Evolutionary conservation across 1,140 invertebrate species (phyloP), one percentile per base, ranked within the genome.

Genomic region (Copidosoma floridanum): DNA sequence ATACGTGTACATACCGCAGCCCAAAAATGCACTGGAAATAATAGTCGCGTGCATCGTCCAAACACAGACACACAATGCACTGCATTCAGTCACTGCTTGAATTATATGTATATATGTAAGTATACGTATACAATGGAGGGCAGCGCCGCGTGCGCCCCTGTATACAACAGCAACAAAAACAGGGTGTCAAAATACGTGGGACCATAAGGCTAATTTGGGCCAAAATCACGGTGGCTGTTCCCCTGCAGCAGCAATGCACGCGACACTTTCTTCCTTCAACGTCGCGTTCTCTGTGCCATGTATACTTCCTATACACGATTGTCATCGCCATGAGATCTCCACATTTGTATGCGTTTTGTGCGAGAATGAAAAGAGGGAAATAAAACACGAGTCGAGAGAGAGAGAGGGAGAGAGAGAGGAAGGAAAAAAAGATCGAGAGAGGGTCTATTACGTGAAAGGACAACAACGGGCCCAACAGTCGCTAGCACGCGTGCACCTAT

Each of bases 191-290:
- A 79, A 77, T 78, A 77, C 74, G 63, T 58, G 40, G 71, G 55
- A n/a, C 74, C 76, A 77, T 76, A 77, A 72, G 76, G 77, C 76
- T 79, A 79, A 79, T 79, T 79, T 77, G 66, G 29, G 62, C 66
- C 55, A 65, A 65, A 62, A 68, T 66, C 65, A 63, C 65, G 66
- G n/a, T n/a, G n/a, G n/a, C n/a, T n/a, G n/a, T 66, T 64, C 56
- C 65, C 65, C 41, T 37, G 56, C 51, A 8, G 61, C 65, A 66
- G 58, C 65, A 65, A 62, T 38, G 61, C 52, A 56, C 63, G 55
- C 64, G 21, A 32, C 29, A 32, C 6, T 12, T 12, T 6, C 29
- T 32, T n/a, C n/a, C n/a, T n/a, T n/a, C n/a, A n/a, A n/a, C n/a
- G n/a, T n/a, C n/a, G n/a, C n/a, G n/a, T n/a, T n/a, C n/a, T n/a